A percentile compares a stretch with the other conserved stretches of the same genome.
phyloP scores from a whole-genome alignment of 2,888 invertebrate genomes.

The Lepidocyrtoides sp. region DNA sequence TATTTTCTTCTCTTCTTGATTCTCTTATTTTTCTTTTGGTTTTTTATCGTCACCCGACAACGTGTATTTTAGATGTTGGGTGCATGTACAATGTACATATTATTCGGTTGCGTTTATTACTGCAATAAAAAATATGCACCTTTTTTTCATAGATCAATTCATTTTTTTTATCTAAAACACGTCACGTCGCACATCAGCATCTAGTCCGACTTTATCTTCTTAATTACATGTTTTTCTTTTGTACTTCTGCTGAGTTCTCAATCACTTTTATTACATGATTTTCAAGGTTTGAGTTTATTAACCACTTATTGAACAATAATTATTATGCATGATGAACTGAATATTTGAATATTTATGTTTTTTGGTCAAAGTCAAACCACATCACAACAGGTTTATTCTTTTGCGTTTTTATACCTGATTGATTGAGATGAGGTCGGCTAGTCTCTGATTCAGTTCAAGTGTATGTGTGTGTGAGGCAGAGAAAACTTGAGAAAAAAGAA shows the following conservation, averaged over 20 bases:
- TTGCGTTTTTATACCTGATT: not conserved
- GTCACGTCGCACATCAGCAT: not conserved
- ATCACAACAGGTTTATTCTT: slow-evolving; percentile 36
- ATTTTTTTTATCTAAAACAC: not conserved
- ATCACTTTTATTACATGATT: not conserved
- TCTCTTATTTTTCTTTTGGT: not conserved
- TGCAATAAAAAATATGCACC: not conserved
- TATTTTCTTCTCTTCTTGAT: not conserved
- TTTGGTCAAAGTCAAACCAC: slow-evolving; percentile 39
- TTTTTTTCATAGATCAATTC: not conserved
- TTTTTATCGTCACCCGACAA: too few relatives aligned
- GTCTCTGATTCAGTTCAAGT: not conserved
- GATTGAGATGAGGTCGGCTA: not conserved
- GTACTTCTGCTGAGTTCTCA: not conserved
- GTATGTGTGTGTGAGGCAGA: not conserved
- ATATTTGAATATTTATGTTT: not conserved
- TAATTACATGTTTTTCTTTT: not conserved
- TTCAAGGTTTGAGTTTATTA: not conserved
- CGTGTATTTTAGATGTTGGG: too few relatives aligned
- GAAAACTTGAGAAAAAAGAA: slow-evolving; percentile 28
- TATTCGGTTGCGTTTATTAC: not conserved
- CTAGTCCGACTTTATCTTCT: not conserved
- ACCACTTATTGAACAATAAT: not conserved
- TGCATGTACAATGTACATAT: not conserved
- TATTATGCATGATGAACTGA: not conserved